Evolutionary conservation across 2,113 vertebrate genomes (phyloP), one percentile per base, ranked within the genome.

Genomic region (Sinocyclocheilus rhinocerous): DNA sequence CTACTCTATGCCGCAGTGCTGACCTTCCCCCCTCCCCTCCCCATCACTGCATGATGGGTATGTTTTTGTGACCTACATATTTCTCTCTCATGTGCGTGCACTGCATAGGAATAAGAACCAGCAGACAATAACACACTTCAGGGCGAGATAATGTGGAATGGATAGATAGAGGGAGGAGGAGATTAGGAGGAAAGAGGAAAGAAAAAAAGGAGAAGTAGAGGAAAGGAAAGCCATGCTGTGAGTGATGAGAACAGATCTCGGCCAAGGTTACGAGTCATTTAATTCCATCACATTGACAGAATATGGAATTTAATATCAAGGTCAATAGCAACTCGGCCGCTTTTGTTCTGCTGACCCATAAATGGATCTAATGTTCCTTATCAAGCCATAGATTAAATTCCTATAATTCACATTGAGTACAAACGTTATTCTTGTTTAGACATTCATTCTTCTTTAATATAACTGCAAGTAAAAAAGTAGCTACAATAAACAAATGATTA

Each of bases 21-120:
- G 84, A 83, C 84, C 81, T 79, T 84, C 42, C 76, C 89, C 6
- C n/a, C 73, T 76, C 45, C 73, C 50, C 86, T 83, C 1, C 79
- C 76, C 70, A 55, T 57, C 81, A 86, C 87, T 22, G 86, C 90
- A 89, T 81, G 85, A 89, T 82, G 39, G 83, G 89, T 76, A 89
- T 94, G 93, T 93, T 94, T 93, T 93, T 90, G 86, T 94, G 92
- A 95, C 92, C 93, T 91, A 92, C 91, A 92, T 93, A 94, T 90
- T 81, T 33, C 45, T 48, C 52, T 33, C 80, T 65, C 22, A 52
- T 59, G 22, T 7, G 13, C 8, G 39, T 42, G 16, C 29, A 39
- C 80, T 29, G 39, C 39, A 52, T 82, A 70, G n/a, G 7, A 48
- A 81, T 36, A 36, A n/a, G 18, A 82, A 22, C n/a, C 3, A 6